These are phyloP conservation scores for Grantiella picta DNA, from an alignment of 2,113 vertebrate species.

Conservation along the genomic window DNA sequence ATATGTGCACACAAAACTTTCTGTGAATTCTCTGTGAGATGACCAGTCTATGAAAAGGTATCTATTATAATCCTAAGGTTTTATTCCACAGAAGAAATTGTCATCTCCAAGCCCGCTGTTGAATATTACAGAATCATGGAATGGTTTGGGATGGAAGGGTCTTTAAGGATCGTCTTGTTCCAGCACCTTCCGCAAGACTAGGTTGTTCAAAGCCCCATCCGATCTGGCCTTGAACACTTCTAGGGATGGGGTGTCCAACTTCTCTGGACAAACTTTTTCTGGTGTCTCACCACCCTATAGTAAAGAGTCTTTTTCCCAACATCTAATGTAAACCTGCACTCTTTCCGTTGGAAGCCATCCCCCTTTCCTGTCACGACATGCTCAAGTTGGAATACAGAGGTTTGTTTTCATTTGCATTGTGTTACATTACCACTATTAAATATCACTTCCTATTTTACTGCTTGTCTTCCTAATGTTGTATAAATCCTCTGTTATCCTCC, in stretches of 20 bases:
- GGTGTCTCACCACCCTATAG: too few species aligned
- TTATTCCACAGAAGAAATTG: background rate
- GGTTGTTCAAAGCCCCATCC: background rate
- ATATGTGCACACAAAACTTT: background rate
- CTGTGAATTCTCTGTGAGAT: background rate
- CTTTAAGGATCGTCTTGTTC: too few species aligned
- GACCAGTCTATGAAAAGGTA: rapidly evolving
- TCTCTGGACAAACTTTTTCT: background rate
- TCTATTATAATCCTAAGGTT: background rate
- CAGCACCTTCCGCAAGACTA: background rate
- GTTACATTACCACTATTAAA: background rate
- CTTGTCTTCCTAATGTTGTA: background rate
- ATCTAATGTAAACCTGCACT: background rate
- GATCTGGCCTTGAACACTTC: background rate
- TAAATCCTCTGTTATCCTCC: background rate
- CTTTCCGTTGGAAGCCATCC: background rate
- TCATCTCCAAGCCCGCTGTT: background rate
- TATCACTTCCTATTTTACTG: background rate
- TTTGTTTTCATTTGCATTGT: background rate
- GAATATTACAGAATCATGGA: background rate
- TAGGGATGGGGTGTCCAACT: background rate
- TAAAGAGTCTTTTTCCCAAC: background rate
- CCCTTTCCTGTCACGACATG: background rate
- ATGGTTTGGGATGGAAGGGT: background rate
- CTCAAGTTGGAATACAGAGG: background rate